These are phyloP conservation scores for Furnarius figulus DNA, from an alignment of 2,113 vertebrate genomes.

Conservation along the genomic window DNA sequence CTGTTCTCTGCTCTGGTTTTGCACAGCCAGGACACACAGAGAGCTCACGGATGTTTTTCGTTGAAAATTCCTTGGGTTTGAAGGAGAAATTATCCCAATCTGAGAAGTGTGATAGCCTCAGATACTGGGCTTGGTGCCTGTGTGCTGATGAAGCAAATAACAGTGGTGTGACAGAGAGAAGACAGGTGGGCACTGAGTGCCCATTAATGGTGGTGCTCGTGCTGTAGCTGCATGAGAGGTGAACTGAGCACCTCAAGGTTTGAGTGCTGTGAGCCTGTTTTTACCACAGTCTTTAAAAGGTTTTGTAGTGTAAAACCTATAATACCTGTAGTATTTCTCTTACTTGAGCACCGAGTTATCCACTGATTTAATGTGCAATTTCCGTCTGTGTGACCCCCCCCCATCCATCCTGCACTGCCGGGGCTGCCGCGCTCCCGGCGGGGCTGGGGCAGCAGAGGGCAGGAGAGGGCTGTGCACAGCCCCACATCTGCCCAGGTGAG, in stretches of 20 bases:
- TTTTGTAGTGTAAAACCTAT: not conserved
- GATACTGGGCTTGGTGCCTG: accelerated
- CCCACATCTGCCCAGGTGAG: not conserved
- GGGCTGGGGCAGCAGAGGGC: conserved; percentile 51
- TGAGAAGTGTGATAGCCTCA: not conserved
- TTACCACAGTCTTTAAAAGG: accelerated
- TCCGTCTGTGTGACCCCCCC: not conserved
- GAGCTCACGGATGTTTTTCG: not conserved
- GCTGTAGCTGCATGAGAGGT: not conserved
- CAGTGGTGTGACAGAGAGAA: not conserved
- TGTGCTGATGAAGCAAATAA: accelerated
- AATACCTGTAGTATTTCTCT: too few species aligned
- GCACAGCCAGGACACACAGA: not conserved
- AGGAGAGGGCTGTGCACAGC: not conserved
- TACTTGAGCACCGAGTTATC: not conserved
- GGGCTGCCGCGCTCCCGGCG: not conserved
- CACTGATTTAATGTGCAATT: not conserved
- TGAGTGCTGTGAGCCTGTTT: too few species aligned
- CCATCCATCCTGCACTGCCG: not conserved
- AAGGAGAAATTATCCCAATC: not conserved
- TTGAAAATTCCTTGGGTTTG: not conserved
- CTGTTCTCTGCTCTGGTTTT: not conserved
- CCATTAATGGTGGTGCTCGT: accelerated
- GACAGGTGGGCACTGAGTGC: accelerated
- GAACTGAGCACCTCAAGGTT: accelerated